Base-by-base conservation (phyloP, 2,797 vertebrate genomes). In the Sebastes oblongus region DNA sequence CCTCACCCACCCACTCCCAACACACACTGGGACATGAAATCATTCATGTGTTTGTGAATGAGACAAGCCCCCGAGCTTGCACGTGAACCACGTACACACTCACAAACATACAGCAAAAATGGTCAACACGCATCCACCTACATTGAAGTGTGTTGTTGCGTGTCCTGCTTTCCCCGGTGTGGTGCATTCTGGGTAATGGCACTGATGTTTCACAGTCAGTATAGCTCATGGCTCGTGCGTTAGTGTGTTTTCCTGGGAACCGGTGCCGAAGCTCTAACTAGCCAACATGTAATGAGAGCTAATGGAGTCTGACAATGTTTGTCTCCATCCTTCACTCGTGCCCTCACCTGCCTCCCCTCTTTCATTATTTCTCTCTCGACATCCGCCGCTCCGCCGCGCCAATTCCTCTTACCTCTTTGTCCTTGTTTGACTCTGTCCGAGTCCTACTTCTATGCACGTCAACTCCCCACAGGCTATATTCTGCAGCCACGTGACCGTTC, bases 401-500 rank as follows among this genome's bases (percentile, higher is more conserved):
- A 54, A 14, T 54, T 65, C 34, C 58, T 81, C 58, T 46, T 11
- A 25, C 76, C 65, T 66, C 34, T 67, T 75, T 83, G 80, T 90
- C 86, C 83, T 88, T 1, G 5, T 77, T 80, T 80, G 68, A 90
- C 80, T 69, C 79, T 6, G 72, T 72, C 58, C 1, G n/a, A 78
- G 72, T 75, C 78, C 83, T 83, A 42, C 76, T 87, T 90, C 56
- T 54, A 8, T 24, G 72, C 80, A 81, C 8, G 24, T 70, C 39
- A 73, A 7, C 56, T 77, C 65, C 72, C 82, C 69, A 4, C 55
- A 56, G 72, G 82, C 75, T 89, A 60, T 82, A 84, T 81, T 88
- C 36, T 81, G 81, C 42, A 66, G 83, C 78, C 89, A 88, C 18
- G 80, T 92, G 90, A 92, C 67, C 5, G 6, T 29, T 55, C 18